Conservation (phyloP, 1,140 invertebrate genomes). For the Rhagoletis pomonella region DNA sequence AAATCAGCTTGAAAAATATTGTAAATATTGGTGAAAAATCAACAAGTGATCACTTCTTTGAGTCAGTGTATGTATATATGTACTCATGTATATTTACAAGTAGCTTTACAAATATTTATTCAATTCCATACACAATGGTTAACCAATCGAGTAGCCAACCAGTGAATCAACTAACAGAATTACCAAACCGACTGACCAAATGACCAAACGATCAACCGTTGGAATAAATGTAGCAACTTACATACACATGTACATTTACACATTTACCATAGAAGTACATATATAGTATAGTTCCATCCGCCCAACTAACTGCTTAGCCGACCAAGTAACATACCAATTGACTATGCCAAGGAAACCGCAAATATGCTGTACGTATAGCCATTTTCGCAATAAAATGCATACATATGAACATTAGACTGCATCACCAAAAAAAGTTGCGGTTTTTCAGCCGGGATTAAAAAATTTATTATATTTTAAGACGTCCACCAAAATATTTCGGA, state of each 20-base stretch:
- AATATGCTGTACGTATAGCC: constrained; percentile 15
- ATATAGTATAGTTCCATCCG: background rate
- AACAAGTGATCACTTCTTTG: too few relatives aligned
- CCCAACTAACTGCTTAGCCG: constrained; percentile 2
- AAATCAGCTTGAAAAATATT: too few relatives aligned
- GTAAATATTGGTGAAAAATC: too few relatives aligned
- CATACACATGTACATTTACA: background rate
- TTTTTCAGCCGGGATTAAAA: too few relatives aligned
- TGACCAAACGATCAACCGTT: constrained; percentile 41
- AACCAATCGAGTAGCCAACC: constrained; percentile 37
- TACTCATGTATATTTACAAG: background rate
- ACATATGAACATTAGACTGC: background rate
- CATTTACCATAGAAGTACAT: background rate
- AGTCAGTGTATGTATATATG: background rate
- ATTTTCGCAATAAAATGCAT: background rate
- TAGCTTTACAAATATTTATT: constrained; percentile 44
- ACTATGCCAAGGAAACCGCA: constrained; percentile 40
- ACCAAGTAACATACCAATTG: constrained; percentile 45
- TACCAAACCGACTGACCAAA: constrained; percentile 51
- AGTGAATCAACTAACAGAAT: constrained; percentile 40
- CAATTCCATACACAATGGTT: constrained; percentile 19
- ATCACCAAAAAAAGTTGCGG: too few relatives aligned
- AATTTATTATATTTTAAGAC: too few relatives aligned
- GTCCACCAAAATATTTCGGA: too few relatives aligned
- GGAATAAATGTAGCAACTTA: constrained; percentile 11